Base-by-base conservation (phyloP, 2,888 invertebrate species). In the Hofmannophila pseudospretella region DNA sequence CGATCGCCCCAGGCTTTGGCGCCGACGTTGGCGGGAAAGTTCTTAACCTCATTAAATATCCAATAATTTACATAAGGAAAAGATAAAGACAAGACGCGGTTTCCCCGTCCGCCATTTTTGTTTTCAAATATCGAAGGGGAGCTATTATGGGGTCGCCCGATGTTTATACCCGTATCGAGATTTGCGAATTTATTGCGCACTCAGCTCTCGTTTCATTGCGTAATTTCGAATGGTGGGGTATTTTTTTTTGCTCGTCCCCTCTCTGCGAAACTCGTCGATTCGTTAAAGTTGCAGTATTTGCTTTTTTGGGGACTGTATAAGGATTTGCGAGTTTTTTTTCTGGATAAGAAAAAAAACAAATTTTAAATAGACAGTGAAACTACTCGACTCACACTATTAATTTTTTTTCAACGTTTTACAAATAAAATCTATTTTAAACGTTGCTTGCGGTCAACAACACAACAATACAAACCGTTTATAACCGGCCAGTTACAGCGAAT, bases 11-110 rank as follows among this genome's bases (percentile, higher is more conserved):
- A 54, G 16, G 16, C 16, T 4, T 16, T 3, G 16, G 16, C 8
- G 60, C 54, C 37, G n/a, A 31, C 66, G 65, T 66, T 74, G 77
- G 62, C 71, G 77, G 64, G 64, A 77, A 82, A 82, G 78, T 85
- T 81, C 71, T 78, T 78, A 78, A 71, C 72, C 70, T 78, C 77
- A 76, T 80, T 74, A 74, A 76, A 76, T 61, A 66, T 58, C 58
- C 58, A 70, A 77, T 74, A 68, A 75, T 65, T 71, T 81, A 76
- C 84, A 84, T 85, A 82, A 80, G 80, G 71, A 84, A 84, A 80
- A 84, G 80, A 86, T 85, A 84, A 84, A 85, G 84, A 72, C 79
- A 82, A 80, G 82, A 79, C 71, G 77, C 60, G 59, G 58, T 27
- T 27, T 50, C 51, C 59, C 46, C 42, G 49, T 65, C 56, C 66